Conservation (phyloP, 2,888 invertebrate genomes). For the Buathra laborator region DNA sequence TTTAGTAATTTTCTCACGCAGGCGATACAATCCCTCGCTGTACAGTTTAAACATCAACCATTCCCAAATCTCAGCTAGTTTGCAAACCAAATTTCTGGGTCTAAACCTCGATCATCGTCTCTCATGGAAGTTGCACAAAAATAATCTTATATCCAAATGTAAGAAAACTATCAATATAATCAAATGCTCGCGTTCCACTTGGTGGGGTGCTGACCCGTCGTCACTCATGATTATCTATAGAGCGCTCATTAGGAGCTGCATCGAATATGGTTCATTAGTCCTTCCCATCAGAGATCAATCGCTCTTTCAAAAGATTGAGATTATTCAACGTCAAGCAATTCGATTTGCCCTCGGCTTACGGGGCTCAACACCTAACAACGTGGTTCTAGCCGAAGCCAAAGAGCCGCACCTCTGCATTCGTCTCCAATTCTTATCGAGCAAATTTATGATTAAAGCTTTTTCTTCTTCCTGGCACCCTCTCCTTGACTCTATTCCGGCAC, state of each 20-base stretch:
- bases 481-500: background rate
- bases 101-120: slow-evolving; percentile 21
- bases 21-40: background rate
- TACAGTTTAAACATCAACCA: background rate
- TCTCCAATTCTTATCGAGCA: background rate
- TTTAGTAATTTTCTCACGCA: slow-evolving; percentile 30
- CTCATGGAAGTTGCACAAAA: background rate
- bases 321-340: slow-evolving; percentile 37
- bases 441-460: background rate
- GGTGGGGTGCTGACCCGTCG: slow-evolving; percentile 51
- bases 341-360: slow-evolving; percentile 41
- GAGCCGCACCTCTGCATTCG: slow-evolving; percentile 2
- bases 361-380: slow-evolving; percentile 41
- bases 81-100: slow-evolving; percentile 31
- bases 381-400: slow-evolving; percentile 31
- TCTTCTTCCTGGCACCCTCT: slow-evolving; percentile 14
- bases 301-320: background rate
- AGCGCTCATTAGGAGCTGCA: slow-evolving; percentile 42
- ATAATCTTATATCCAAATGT: slow-evolving; percentile 9
- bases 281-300: background rate
- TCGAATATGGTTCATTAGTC: slow-evolving; percentile 42
- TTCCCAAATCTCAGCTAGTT: background rate
- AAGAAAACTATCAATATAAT: slow-evolving; percentile 22
- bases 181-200: slow-evolving; percentile 31
- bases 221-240: slow-evolving; percentile 39